Percentiles rank a stretch among this genome's conserved stretches.
Conservation (phyloP, 2,797 vertebrate species). For the Myripristis jacobus region DNA sequence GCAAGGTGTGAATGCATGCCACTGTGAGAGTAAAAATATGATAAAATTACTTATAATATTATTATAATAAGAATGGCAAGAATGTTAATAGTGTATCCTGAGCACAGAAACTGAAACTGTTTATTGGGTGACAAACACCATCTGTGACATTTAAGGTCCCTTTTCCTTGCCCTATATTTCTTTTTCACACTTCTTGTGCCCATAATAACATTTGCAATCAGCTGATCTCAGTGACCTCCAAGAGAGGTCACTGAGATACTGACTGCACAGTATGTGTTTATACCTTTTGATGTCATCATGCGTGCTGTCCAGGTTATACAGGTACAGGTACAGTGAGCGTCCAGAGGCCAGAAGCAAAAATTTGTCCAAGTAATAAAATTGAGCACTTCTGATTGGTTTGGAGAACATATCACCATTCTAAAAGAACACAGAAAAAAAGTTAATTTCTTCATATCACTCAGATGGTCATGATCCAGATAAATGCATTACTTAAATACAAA, state of each 20-base stretch:
- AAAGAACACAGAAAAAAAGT: slow-evolving; percentile 38
- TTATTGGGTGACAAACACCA: no score
- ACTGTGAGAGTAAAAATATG: no score
- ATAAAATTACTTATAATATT: no score
- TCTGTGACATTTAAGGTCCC: no score
- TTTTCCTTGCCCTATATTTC: no score
- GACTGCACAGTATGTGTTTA: slow-evolving; percentile 23
- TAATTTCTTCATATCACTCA: background rate
- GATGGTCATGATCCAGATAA: background rate
- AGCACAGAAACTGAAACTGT: no score
- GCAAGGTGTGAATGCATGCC: no score
- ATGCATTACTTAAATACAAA: background rate
- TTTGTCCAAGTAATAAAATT: slow-evolving; percentile 93
- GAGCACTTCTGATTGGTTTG: slow-evolving; percentile 81
- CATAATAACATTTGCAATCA: no score
- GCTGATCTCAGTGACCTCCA: no score
- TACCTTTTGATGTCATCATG: slow-evolving; percentile 88
- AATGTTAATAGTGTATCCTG: no score
- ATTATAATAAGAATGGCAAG: no score
- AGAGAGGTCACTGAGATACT: background rate
- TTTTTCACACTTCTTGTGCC: no score
- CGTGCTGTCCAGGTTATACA: slow-evolving; percentile 79
- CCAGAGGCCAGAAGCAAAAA: slow-evolving; percentile 89
- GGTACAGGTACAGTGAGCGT: slow-evolving; percentile 84
- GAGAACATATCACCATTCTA: slow-evolving; percentile 82